Evolutionary conservation across 2,888 invertebrate genomes (phyloP), one percentile per base, ranked within the genome.

Genomic region (Polydesmus complanatus): DNA sequence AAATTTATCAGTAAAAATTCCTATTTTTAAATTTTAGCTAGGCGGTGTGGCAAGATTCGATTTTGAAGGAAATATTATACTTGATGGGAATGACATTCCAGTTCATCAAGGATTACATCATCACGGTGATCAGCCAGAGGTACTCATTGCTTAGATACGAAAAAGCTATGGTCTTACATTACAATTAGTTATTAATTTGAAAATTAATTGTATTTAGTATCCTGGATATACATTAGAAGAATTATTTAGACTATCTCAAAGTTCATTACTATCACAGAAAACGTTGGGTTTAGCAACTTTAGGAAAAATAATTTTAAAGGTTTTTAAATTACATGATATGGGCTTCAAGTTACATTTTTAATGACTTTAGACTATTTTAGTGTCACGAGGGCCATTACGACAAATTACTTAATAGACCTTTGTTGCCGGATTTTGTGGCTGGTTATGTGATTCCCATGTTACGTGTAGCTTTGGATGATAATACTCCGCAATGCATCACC

Each of bases 141-240:
- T 73, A 58, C 56, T 37, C 37, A 37, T 25, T 23, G 18, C 26
- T 50, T 49, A 2, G 3, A 11, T 27, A 26, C 14, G 5, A n/a
- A n/a, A 8, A 56, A 8, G 49, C 18, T 58, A n/a, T n/a, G n/a
- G n/a, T n/a, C n/a, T n/a, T n/a, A n/a, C n/a, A n/a, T n/a, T n/a
- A n/a, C n/a, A n/a, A n/a, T n/a, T n/a, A n/a, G n/a, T n/a, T n/a
- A n/a, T n/a, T n/a, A n/a, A n/a, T n/a, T n/a, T n/a, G n/a, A n/a
- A n/a, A n/a, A n/a, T n/a, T n/a, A n/a, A n/a, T n/a, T n/a, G n/a
- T n/a, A n/a, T n/a, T n/a, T n/a, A 74, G 72, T 68, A 73, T 61
- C 73, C 95, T 1, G 95, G 95, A 0, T 96, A 95, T 73, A 84
- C 91, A 0, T 73, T 96, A 14, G 86, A 87, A 66, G 96, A 96